Base-by-base conservation (phyloP, 2,888 invertebrate genomes). In the Microchrysa polita region DNA sequence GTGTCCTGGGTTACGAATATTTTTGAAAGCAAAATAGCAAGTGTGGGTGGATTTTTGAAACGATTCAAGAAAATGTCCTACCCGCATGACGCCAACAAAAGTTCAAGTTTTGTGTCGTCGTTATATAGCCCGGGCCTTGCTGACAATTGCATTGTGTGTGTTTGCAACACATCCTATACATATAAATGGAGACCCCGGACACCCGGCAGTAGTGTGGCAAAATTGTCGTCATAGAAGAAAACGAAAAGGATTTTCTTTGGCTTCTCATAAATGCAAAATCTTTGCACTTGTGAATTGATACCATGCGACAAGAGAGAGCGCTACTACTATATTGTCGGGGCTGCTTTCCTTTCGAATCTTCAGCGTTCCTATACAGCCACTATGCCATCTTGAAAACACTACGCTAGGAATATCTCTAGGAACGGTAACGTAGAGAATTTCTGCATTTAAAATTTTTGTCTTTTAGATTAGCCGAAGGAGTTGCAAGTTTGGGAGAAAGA, bases 211-310 rank as follows among this genome's bases (percentile, higher is more conserved):
- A n/a, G n/a, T n/a, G n/a, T 34, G 27, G 27, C 27, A 34, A 7
- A 34, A 34, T 34, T 34, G 16, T n/a, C 48, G n/a, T n/a, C n/a
- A n/a, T n/a, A 12, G 48, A 48, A 48, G 48, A 48, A 10, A 12
- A 48, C 4, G 48, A 48, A 10, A 12, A 48, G 48, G 48, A 48
- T 48, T 48, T 48, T 48, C 48, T 48, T 48, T 48, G 48, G 48
- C 48, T 48, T 48, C 48, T 48, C 48, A 48, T 48, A 48, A 48
- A 48, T 48, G 48, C 48, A 48, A 48, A 48, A 48, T 48, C 48
- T 48, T 48, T 48, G 48, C 48, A 48, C 16, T n/a, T 48, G 48
- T 12, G 48, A 48, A 12, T 48, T 48, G 48, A 48, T 48, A 48
- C 48, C 27, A 2, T 34, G 27, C 27, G 27, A 34, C 27, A 34